Conservation (phyloP, 2,888 invertebrate genomes). For the Calameuta filiformis region DNA sequence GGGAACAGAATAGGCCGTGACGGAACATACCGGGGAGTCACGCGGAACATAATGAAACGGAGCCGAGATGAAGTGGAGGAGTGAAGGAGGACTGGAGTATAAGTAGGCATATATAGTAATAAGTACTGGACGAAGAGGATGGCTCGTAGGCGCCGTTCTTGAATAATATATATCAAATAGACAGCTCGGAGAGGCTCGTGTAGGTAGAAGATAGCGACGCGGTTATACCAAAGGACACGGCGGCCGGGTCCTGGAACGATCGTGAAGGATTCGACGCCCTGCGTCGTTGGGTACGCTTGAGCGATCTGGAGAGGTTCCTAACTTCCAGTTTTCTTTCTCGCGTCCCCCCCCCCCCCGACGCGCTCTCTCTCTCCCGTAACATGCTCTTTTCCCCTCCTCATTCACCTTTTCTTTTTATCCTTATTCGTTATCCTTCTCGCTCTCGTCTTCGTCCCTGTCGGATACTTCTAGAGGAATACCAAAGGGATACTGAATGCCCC, state of each 20-base stretch:
- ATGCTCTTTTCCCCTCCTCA: slow-evolving; percentile 8
- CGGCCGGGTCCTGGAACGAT: neutral
- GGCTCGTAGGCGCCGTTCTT: neutral
- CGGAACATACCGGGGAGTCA: neutral
- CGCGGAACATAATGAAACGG: neutral
- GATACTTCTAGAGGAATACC: slow-evolving; percentile 1
- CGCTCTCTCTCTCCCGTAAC: neutral
- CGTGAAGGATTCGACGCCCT: neutral
- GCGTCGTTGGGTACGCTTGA: neutral
- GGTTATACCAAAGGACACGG: neutral
- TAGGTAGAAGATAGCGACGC: neutral
- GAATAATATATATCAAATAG: neutral
- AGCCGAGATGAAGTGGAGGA: neutral
- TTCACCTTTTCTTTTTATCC: slow-evolving; percentile 2
- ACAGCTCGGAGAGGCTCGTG: neutral
- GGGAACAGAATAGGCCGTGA: neutral
- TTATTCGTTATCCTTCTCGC: neutral
- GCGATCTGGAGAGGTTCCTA: neutral
- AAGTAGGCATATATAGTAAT: neutral
- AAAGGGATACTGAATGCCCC: neutral
- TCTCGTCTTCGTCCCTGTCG: neutral
- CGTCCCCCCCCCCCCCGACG: neutral
- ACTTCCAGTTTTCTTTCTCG: slow-evolving; percentile 1
- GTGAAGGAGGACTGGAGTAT: neutral
- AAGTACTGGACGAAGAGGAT: neutral